Evolutionary conservation across 2,797 vertebrate genomes (phyloP).

Genomic region (Schizopygopsis malacanthus): DNA sequence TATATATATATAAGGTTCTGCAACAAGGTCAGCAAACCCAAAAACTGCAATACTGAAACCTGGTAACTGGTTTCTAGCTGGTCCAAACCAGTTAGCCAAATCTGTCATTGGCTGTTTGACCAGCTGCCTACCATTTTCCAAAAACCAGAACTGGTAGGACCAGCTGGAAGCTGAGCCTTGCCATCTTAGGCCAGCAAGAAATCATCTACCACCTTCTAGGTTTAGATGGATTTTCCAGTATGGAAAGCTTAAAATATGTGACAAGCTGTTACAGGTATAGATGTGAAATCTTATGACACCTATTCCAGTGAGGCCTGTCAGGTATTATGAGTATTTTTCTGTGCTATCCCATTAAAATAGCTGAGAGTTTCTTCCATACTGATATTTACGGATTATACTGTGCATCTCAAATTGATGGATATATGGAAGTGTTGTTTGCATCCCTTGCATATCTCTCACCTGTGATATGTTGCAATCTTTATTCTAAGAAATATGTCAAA

Average conservation of each 20-base stretch:
- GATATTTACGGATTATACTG: background rate
- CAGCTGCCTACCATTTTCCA: background rate
- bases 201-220: background rate
- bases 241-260: background rate
- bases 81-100: background rate
- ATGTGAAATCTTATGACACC: background rate
- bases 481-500: constrained; percentile 11
- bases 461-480: background rate
- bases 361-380: background rate
- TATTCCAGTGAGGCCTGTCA: background rate
- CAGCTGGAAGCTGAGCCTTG: background rate
- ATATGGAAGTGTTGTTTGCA: background rate
- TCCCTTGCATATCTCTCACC: background rate
- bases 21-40: background rate
- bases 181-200: background rate
- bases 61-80: background rate
- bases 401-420: background rate
- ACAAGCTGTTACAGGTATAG: background rate
- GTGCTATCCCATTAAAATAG: background rate
- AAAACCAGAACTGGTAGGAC: background rate
- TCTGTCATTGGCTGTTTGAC: background rate
- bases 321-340: too few relatives aligned
- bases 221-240: constrained; percentile 2
- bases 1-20: too few relatives aligned
- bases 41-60: background rate